A percentile compares a stretch with the other conserved stretches of the same genome.
Conservation (phyloP, 1,140 invertebrate genomes). For the Drosophila kohkoa region DNA sequence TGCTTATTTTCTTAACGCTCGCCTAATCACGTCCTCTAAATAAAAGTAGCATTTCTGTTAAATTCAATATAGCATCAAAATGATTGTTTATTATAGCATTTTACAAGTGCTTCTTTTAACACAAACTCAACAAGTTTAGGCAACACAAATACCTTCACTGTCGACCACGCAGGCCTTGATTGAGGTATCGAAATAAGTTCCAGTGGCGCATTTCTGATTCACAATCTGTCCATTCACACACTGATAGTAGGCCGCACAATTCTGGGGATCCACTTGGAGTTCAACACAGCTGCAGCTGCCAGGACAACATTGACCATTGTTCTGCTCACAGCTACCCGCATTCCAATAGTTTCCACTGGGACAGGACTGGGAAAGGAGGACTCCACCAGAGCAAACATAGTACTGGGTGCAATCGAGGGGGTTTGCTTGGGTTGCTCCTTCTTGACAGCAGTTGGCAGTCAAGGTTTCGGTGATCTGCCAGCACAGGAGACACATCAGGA, state of each 20-base stretch:
- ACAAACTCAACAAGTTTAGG: neutral
- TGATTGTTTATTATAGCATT: neutral
- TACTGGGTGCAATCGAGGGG: constrained; percentile 13
- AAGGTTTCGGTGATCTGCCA: constrained; percentile 4
- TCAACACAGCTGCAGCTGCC: constrained; percentile 6
- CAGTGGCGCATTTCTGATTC: constrained; percentile 10
- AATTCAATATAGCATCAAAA: neutral
- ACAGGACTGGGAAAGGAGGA: constrained; percentile 16
- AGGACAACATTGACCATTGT: constrained; percentile 22
- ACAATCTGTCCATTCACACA: constrained; percentile 22
- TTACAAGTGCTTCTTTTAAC: neutral
- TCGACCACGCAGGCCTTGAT: constrained; percentile 23
- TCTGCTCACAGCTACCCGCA: neutral
- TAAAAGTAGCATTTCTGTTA: no score
- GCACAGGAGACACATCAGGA: constrained; percentile 11
- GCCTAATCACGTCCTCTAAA: no score
- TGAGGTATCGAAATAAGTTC: constrained; percentile 18
- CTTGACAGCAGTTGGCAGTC: constrained; percentile 12
- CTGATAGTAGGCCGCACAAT: constrained; percentile 38
- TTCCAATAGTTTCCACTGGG: constrained; percentile 27
- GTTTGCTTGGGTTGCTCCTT: constrained; percentile 21
- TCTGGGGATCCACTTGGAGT: constrained; percentile 13
- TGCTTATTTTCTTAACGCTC: no score
- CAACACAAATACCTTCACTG: constrained; percentile 12
- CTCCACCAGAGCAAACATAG: constrained; percentile 24